Evolutionary conservation across 1,140 invertebrate species (phyloP).

Genomic region (Plectus sambesii): DNA sequence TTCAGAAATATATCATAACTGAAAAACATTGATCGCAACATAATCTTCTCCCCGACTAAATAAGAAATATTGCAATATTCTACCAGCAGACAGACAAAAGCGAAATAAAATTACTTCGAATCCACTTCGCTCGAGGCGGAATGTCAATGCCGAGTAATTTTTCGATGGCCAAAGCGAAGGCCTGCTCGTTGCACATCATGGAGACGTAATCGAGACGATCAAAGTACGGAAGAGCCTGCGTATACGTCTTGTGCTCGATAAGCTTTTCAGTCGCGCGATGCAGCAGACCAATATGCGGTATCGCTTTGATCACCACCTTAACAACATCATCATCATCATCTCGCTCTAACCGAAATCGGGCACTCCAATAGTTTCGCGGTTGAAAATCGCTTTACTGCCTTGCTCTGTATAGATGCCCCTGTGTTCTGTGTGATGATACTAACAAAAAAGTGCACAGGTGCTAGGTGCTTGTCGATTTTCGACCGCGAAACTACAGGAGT

Average conservation of each 20-base stretch:
- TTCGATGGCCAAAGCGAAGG: constrained; percentile 85
- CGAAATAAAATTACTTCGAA: constrained; percentile 61
- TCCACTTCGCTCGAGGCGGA: constrained; percentile 83
- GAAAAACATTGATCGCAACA: no score
- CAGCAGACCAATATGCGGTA: constrained; percentile 92
- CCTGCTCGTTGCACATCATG: constrained; percentile 99
- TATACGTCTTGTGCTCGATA: constrained; percentile 97
- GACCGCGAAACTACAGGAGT: no score
- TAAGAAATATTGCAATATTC: neutral
- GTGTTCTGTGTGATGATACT: no score
- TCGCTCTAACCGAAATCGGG: no score
- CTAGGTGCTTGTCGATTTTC: no score
- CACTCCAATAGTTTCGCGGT: no score
- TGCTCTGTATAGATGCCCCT: no score
- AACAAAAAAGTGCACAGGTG: no score
- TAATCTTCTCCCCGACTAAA: neutral
- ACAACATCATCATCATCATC: no score
- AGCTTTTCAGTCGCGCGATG: constrained; percentile 94
- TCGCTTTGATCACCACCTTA: constrained; percentile 67
- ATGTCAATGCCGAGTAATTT: constrained; percentile 90
- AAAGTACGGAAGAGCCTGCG: constrained; percentile 90
- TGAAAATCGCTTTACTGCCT: no score
- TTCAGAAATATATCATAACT: no score
- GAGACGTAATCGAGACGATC: constrained; percentile 97
- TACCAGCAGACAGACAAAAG: constrained; percentile 3